Evolutionary conservation across 2,888 invertebrate genomes (phyloP).

Genomic region (Phyllotreta striolata): DNA sequence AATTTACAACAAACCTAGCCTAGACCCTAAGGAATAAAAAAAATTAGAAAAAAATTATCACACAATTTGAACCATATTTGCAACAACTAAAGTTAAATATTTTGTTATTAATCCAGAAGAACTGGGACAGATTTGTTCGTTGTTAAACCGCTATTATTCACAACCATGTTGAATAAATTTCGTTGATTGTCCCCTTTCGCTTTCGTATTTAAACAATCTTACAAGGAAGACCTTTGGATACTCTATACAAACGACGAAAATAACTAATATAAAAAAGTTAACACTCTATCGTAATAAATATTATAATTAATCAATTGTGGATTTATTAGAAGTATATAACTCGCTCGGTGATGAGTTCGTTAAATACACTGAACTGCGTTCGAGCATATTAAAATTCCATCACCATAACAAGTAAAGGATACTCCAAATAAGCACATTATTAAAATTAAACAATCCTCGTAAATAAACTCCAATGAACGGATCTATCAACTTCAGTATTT

Average conservation of each 20-base stretch:
- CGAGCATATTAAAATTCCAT: neutral
- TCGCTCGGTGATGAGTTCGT: neutral
- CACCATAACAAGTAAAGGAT: neutral
- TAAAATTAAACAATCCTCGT: conserved; percentile 21
- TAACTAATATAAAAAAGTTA: conserved; percentile 17
- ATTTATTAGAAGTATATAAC: conserved; percentile 12
- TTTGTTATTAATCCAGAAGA: conserved; percentile 2
- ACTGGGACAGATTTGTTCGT: neutral
- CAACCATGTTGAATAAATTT: conserved; percentile 10
- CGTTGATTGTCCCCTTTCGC: conserved; percentile 8
- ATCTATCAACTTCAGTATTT: conserved; percentile 46
- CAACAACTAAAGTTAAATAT: conserved; percentile 19
- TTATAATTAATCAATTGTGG: conserved; percentile 6
- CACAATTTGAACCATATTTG: conserved; percentile 48
- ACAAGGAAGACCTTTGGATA: conserved; percentile 18
- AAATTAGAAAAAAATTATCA: conserved; percentile 41
- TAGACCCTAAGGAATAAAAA: conserved; percentile 24
- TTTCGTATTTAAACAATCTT: conserved; percentile 12
- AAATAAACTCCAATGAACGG: conserved; percentile 27
- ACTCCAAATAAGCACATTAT: conserved; percentile 8
- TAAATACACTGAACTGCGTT: neutral
- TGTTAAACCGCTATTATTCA: neutral
- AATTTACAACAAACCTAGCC: conserved; percentile 12
- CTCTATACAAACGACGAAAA: conserved; percentile 19
- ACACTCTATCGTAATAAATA: conserved; percentile 17